Evolutionary conservation across 2,888 invertebrate species (phyloP).

Genomic region (Drosophila flavopinicola): DNA sequence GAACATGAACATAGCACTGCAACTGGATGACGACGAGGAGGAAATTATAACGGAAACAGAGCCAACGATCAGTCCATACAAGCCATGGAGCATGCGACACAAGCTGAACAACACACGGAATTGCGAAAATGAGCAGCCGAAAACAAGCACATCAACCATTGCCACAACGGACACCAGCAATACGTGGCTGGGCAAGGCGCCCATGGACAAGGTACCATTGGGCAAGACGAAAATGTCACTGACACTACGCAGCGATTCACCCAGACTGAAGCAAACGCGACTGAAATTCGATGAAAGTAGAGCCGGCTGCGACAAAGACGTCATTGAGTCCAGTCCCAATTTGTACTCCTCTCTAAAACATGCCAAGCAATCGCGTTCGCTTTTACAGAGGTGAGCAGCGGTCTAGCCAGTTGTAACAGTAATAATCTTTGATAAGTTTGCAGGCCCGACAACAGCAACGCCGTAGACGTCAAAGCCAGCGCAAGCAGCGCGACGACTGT

Average conservation of each 20-base stretch:
- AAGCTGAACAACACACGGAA: slow-evolving; percentile 42
- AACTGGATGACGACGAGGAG: slow-evolving; percentile 48
- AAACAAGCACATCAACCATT: slow-evolving; percentile 2
- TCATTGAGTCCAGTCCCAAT: slow-evolving; percentile 79
- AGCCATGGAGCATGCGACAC: slow-evolving; percentile 34
- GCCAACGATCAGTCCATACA: slow-evolving; percentile 58
- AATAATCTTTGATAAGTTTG: slow-evolving; percentile 62
- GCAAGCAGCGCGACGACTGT: slow-evolving; percentile 13
- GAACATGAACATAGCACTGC: slow-evolving; percentile 81
- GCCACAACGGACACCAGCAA: slow-evolving; percentile 4
- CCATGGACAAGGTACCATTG: slow-evolving; percentile 23
- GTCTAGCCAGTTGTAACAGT: not conserved
- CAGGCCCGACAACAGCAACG: slow-evolving; percentile 65
- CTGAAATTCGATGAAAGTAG: slow-evolving; percentile 59
- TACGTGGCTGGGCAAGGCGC: slow-evolving; percentile 52
- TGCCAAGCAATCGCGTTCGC: slow-evolving; percentile 58
- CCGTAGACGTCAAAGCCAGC: slow-evolving; percentile 24
- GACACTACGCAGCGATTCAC: slow-evolving; percentile 51
- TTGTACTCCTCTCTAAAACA: slow-evolving; percentile 46
- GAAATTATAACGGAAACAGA: slow-evolving; percentile 73
- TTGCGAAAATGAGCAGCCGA: slow-evolving; percentile 57
- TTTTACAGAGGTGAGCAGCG: slow-evolving; percentile 63
- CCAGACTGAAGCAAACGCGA: slow-evolving; percentile 70
- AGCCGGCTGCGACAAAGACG: slow-evolving; percentile 58
- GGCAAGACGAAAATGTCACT: slow-evolving; percentile 54